A percentile compares a stretch with the other conserved stretches of the same genome.
Conservation (phyloP, 1,140 invertebrate species). For the Steinernema khuongi region DNA sequence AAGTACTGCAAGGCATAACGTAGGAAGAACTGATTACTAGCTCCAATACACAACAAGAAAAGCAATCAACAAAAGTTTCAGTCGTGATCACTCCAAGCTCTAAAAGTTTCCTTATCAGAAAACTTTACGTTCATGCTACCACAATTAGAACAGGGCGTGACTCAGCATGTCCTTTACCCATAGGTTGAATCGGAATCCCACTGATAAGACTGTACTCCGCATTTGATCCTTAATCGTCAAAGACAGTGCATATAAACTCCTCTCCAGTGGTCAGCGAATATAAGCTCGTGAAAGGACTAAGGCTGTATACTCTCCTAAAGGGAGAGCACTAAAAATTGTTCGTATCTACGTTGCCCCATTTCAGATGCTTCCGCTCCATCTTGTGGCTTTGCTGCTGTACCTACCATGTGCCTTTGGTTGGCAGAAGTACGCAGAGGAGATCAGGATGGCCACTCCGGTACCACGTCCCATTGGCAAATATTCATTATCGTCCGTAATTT, state of each 20-base stretch:
- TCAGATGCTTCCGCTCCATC: not conserved
- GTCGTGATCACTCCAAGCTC: too few species aligned
- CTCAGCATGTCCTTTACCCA: not conserved
- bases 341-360: not conserved
- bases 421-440: not conserved
- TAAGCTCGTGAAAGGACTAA: too few species aligned
- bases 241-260: not conserved
- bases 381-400: not conserved
- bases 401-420: not conserved
- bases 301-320: too few species aligned
- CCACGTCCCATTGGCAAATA: not conserved
- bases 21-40: too few species aligned
- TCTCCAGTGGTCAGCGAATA: not conserved
- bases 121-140: not conserved
- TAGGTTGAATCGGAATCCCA: not conserved
- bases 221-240: not conserved
- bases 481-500: not conserved
- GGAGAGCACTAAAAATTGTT: not conserved
- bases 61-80: too few species aligned
- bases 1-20: too few species aligned
- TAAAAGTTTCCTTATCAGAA: too few species aligned
- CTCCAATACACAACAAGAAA: too few species aligned
- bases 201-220: not conserved
- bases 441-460: not conserved
- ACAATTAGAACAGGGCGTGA: not conserved